These are phyloP conservation scores for Pseudopodoces humilis DNA, from an alignment of 2,113 vertebrate genomes.

Conservation along the genomic window DNA sequence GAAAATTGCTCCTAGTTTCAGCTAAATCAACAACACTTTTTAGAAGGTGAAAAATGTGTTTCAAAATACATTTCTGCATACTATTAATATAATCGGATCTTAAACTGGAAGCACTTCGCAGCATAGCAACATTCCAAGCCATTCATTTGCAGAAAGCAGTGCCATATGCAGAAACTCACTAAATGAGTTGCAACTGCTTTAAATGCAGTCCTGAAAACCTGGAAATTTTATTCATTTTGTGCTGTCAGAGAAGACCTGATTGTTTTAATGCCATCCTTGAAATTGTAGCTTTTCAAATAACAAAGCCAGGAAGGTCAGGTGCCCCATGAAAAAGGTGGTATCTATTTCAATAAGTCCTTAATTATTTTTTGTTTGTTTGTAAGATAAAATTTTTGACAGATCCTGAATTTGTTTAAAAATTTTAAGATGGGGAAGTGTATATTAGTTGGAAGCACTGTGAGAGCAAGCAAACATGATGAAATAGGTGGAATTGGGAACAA, in stretches of 20 bases:
- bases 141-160: not conserved
- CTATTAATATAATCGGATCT: not conserved
- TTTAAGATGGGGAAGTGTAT: not conserved
- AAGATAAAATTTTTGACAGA: not conserved
- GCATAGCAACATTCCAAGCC: not conserved
- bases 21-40: constrained; percentile 17
- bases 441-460: not conserved
- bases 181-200: not conserved
- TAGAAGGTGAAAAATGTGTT: constrained; percentile 22
- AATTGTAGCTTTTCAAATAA: not conserved
- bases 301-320: not conserved
- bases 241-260: not conserved
- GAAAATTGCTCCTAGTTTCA: constrained; percentile 50
- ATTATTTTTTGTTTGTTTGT: not conserved
- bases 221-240: not conserved
- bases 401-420: not conserved
- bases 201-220: not conserved
- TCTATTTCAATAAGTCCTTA: not conserved
- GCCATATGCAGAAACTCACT: not conserved
- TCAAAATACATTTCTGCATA: not conserved
- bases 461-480: not conserved
- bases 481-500: not conserved
- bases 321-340: not conserved
- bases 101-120: not conserved
- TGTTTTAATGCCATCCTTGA: not conserved